phyloP scores from a whole-genome alignment of 1,140 invertebrate species.

The Drosophila gunungcola region DNA sequence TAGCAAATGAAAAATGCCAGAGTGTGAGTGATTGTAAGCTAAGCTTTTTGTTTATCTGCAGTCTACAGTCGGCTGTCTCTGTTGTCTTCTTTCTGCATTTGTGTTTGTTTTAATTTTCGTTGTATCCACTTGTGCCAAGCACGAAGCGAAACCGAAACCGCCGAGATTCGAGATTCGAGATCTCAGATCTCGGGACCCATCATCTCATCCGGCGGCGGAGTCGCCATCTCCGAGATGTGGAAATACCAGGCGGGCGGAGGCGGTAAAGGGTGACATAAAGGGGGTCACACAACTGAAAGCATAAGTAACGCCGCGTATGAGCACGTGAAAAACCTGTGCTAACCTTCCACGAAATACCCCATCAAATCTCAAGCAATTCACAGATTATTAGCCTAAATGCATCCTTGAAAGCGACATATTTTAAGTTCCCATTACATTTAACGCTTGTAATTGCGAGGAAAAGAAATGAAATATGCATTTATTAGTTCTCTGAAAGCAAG shows the following conservation, averaged over 20 bases:
- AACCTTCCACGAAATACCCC: slow-evolving; percentile 17
- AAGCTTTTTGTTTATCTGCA: slow-evolving; percentile 60
- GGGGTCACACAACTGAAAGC: slow-evolving; percentile 10
- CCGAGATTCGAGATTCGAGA: slow-evolving; percentile 64
- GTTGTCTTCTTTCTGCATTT: slow-evolving; percentile 20
- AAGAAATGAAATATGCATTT: too few species aligned
- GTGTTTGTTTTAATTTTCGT: slow-evolving; percentile 76
- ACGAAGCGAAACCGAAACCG: slow-evolving; percentile 57
- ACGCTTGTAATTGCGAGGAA: neutral
- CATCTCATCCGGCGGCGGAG: slow-evolving; percentile 21
- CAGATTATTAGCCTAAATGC: slow-evolving; percentile 5
- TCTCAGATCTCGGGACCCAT: slow-evolving; percentile 21
- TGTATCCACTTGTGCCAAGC: slow-evolving; percentile 80
- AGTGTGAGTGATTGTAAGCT: slow-evolving; percentile 46
- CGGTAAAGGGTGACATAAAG: slow-evolving; percentile 10
- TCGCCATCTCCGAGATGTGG: neutral
- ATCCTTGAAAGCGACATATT: neutral
- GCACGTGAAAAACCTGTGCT: slow-evolving; percentile 7
- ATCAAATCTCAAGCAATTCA: slow-evolving; percentile 9
- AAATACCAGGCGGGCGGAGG: neutral
- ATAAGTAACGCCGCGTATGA: slow-evolving; percentile 10
- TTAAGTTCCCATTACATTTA: neutral
- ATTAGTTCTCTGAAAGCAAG: too few species aligned
- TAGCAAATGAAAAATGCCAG: slow-evolving; percentile 43
- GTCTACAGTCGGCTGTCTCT: slow-evolving; percentile 28